Base-by-base conservation (phyloP, 2,113 vertebrate genomes). In the Thunnus thynnus region DNA sequence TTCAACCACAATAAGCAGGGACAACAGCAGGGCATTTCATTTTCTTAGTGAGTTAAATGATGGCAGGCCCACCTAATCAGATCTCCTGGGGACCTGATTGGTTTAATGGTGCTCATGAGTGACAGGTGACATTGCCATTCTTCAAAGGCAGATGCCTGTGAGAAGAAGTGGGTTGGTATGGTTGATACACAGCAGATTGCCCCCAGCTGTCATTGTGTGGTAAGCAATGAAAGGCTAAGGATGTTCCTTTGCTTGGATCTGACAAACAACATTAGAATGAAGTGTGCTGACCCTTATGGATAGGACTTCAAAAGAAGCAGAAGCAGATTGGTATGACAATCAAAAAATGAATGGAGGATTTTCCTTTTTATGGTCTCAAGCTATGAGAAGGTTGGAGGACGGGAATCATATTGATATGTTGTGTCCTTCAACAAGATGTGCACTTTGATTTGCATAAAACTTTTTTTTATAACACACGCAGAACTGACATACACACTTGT, bases 81-180 rank as follows among this genome's bases (percentile, higher is more conserved):
- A 91, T 91, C 88, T 86, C 82, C 80, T 46, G 3, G 36, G 63
- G 71, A 63, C 46, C 70, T 71, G 65, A 73, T 82, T 72, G 83
- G 65, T 77, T 76, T 82, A 87, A 85, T 64, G 65, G 62, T 25
- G 55, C 51, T 69, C 18, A 0, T 90, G 88, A 93, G 77, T 92
- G 94, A 90, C 90, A 89, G 91, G 83, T 92, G 91, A 93, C 91
- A 88, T 93, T 93, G 88, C 67, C 47, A 54, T 83, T 84, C 74
- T 67, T 87, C 86, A 88, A 87, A 93, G 78, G 80, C 83, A 83
- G 71, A 81, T 63, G 72, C 55, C 50, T 18, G 50, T 77, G 78
- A 85, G 85, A 88, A 84, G 73, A 79, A 71, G 69, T 30, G 58
- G 54, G 12, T 60, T 64, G 70, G 58, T 54, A 52, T 82, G 67